Base-by-base conservation (phyloP, 2,888 invertebrate species). In the Eucera pruinosa region DNA sequence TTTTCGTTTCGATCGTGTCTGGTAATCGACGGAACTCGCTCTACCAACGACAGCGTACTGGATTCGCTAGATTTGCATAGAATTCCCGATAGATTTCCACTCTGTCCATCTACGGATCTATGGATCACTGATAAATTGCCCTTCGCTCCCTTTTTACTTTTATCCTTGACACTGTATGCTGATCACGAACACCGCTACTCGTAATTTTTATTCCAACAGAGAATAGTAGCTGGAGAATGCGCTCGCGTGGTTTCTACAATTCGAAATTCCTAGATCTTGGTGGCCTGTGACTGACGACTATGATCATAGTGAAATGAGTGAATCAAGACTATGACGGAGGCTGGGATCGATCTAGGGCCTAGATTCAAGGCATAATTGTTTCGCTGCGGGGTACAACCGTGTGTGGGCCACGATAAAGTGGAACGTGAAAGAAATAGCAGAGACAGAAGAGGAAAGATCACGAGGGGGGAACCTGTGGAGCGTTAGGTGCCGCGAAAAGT, bases 401-500 rank as follows among this genome's bases (percentile, higher is more conserved):
- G 70, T n/a, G 36, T 15, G 30, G 30, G 45, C n/a, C 39, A 41
- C 25, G 70, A 39, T 23, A 18, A 7, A 13, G 57, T n/a, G 47
- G n/a, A 50, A 47, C 11, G 33, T 18, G 23, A 39, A 60, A 45
- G 68, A 61, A 72, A 20, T 11, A 15, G n/a, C n/a, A n/a, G 43
- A 43, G 15, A 33, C 25, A 33, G 55, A 45, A 55, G 47, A 39
- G 47, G 23, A 25, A 43, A 33, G 55, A 69, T n/a, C 27, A 58
- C 39, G 36, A 64, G 7, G 36, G 11, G 30, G 36, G 54, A 50
- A 73, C 60, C 67, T 55, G 68, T 55, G 55, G 73, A 68, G 54
- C 68, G 68, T 61, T 30, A 1, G 6, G 30, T 18, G 61, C 15
- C 20, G 23, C 2, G 58, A 39, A 45, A 58, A 72, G 45, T 72